These are phyloP conservation scores for Austrolebias charrua DNA, from an alignment of 2,797 vertebrate genomes.

Conservation along the genomic window DNA sequence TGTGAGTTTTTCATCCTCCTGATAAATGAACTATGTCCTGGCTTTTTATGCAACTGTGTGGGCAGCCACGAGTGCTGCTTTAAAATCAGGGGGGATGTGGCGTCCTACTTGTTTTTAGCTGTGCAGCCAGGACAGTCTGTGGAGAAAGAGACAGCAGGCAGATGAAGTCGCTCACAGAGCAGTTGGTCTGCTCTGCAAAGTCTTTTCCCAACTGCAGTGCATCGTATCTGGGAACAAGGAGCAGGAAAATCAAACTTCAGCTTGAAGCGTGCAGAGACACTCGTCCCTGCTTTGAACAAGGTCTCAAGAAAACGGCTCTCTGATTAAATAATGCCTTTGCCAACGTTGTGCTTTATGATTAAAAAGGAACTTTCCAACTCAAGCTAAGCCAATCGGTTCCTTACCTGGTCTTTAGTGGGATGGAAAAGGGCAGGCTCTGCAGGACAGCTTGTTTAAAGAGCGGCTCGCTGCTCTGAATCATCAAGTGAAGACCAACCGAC, in stretches of 20 bases:
- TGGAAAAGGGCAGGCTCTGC: conserved; percentile 82
- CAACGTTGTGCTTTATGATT: background rate
- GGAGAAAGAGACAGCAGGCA: conserved; percentile 78
- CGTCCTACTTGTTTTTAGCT: conserved; percentile 80
- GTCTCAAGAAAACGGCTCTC: background rate
- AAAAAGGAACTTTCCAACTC: background rate
- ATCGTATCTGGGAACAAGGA: conserved; percentile 64
- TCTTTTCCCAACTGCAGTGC: conserved; percentile 76
- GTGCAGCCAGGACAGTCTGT: conserved; percentile 72
- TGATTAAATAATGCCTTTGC: background rate
- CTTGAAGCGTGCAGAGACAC: background rate
- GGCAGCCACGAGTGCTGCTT: conserved; percentile 36
- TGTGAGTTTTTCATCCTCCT: conserved; percentile 31
- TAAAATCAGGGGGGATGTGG: conserved; percentile 30
- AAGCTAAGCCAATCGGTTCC: background rate
- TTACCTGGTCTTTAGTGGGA: conserved; percentile 81
- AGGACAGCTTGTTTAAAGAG: conserved; percentile 76
- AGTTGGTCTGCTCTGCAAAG: conserved; percentile 78
- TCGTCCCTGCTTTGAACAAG: background rate
- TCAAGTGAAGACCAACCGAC: conserved; percentile 80
- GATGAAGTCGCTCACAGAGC: conserved; percentile 69
- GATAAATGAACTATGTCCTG: conserved; percentile 25
- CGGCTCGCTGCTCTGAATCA: conserved; percentile 75
- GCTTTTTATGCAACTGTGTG: conserved; percentile 46
- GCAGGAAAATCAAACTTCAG: conserved; percentile 10